These are phyloP conservation scores for Papilio elwesi DNA, from an alignment of 2,888 invertebrate species.

Conservation along the genomic window DNA sequence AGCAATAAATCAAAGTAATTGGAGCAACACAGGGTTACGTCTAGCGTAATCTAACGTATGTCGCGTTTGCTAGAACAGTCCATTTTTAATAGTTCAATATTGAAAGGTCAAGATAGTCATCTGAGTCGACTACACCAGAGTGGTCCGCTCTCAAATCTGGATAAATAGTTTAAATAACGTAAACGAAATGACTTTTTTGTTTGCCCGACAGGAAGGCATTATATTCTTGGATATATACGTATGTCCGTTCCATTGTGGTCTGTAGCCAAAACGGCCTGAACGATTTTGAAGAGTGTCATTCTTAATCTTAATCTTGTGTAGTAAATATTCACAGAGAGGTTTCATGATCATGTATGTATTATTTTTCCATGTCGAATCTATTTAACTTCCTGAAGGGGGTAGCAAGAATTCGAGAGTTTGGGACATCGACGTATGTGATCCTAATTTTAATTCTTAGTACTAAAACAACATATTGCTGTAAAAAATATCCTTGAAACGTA, in stretches of 20 bases:
- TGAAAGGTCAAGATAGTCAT: background rate
- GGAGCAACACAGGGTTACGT: constrained; percentile 9
- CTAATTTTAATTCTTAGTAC: background rate
- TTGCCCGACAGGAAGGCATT: no score
- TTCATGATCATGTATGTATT: no score
- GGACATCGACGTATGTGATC: no score
- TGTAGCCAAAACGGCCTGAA: no score
- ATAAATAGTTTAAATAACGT: background rate
- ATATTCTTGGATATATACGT: no score
- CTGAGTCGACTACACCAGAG: background rate
- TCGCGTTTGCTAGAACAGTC: background rate
- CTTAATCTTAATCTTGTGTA: no score
- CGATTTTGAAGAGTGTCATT: no score
- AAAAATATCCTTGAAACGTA: background rate
- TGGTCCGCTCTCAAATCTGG: background rate
- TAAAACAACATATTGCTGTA: background rate
- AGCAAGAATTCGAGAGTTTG: no score
- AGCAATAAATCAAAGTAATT: constrained; percentile 23
- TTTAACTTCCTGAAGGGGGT: no score
- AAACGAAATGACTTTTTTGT: background rate
- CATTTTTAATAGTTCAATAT: background rate
- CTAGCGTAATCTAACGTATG: background rate
- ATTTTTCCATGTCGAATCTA: no score
- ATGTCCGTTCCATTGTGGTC: no score
- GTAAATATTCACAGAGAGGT: no score